A percentile compares a stretch with the other conserved stretches of the same genome.
Conservation (phyloP, 2,797 vertebrate genomes). For the Sandelia bainsii region DNA sequence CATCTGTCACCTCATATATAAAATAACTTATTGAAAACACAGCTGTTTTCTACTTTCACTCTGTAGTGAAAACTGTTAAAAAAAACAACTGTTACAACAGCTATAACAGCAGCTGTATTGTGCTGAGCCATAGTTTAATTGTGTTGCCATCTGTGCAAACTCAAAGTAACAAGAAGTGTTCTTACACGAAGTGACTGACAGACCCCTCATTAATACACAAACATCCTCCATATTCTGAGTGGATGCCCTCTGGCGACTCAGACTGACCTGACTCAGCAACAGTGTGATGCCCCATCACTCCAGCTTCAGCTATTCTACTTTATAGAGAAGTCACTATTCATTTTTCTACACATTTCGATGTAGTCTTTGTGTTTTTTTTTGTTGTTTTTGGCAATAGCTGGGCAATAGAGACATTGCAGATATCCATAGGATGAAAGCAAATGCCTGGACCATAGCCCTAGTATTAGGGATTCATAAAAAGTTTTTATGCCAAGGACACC, state of each 20-base stretch:
- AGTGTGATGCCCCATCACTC: conserved; percentile 27
- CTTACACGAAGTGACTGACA: conserved; percentile 13
- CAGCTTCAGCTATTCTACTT: conserved; percentile 1
- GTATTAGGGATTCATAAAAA: conserved; percentile 8
- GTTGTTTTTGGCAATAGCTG: conserved; percentile 10
- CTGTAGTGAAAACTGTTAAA: neutral
- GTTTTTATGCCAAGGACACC: neutral
- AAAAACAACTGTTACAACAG: neutral
- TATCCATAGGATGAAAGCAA: conserved; percentile 22
- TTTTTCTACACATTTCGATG: neutral
- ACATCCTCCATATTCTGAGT: conserved; percentile 29
- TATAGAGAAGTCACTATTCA: neutral
- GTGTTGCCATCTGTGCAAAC: conserved; percentile 23
- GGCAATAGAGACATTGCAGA: conserved; percentile 16
- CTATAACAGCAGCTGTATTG: conserved; percentile 9
- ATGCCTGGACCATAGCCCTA: conserved; percentile 8
- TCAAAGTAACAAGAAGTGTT: conserved; percentile 7
- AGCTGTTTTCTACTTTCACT: neutral
- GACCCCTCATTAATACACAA: conserved; percentile 31
- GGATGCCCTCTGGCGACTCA: conserved; percentile 35
- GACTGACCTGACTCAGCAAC: conserved; percentile 51
- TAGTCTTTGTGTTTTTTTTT: conserved; percentile 11
- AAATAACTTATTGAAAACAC: neutral
- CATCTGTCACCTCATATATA: neutral
- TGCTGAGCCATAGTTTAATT: conserved; percentile 35